Conservation (phyloP, 37 sponge, comb jelly and placozoan genomes). For the Lycopodina hypogea region DNA sequence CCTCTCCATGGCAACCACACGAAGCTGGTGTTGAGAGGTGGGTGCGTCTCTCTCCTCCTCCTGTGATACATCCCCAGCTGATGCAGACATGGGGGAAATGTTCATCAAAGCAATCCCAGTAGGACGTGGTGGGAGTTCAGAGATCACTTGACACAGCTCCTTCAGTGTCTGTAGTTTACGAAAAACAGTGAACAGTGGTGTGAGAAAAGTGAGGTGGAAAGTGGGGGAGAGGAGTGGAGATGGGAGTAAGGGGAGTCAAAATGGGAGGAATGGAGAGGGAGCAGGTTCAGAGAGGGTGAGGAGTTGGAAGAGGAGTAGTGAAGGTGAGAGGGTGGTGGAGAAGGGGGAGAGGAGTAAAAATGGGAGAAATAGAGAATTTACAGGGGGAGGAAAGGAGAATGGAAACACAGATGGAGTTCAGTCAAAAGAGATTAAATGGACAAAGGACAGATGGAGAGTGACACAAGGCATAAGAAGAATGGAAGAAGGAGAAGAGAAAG, state of each 20-base stretch:
- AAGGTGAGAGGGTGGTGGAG: no score
- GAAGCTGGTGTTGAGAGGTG: neutral
- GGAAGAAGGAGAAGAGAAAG: no score
- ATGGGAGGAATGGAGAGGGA: no score
- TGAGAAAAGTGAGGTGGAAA: no score
- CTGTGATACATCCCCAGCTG: neutral
- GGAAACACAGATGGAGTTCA: no score
- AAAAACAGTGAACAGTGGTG: neutral
- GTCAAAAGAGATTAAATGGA: neutral
- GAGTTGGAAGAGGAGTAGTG: neutral
- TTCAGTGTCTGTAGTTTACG: slow-evolving; percentile 13
- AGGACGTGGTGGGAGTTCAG: neutral
- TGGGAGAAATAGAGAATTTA: no score
- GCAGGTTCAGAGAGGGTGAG: neutral
- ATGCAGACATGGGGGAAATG: neutral
- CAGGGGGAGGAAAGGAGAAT: no score
- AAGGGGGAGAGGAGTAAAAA: no score
- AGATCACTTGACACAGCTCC: neutral
- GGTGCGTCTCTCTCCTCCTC: neutral
- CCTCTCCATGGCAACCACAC: slow-evolving; percentile 36
- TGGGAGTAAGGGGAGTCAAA: neutral
- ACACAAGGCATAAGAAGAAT: no score
- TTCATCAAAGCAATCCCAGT: neutral
- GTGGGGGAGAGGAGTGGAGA: no score
- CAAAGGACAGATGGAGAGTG: no score